Percentiles rank a stretch among this genome's conserved stretches.
phyloP scores from a whole-genome alignment of 2,113 vertebrate species.

The Cryptomyrus ogoouensis region DNA sequence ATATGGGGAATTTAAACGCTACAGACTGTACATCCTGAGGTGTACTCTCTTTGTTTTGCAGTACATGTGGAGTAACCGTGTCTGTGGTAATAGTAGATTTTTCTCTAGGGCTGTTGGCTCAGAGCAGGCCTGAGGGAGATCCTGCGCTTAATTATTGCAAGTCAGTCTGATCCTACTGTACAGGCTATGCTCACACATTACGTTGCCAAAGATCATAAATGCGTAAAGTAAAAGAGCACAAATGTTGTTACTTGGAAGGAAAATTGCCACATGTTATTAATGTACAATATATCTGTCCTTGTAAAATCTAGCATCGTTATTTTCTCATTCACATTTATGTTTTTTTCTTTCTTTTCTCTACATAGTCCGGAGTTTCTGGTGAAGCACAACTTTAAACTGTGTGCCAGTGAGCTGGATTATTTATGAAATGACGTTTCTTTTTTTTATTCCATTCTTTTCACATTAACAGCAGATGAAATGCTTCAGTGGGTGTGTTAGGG shows the following conservation, averaged over 20 bases:
- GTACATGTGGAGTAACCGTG: not conserved
- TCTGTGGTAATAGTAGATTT: not conserved
- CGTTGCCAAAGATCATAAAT: not conserved
- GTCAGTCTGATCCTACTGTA: not conserved
- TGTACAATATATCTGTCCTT: not conserved
- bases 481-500: slow-evolving; percentile 71
- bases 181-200: not conserved
- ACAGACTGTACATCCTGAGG: not conserved
- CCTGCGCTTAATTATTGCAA: not conserved
- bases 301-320: slow-evolving; percentile 37
- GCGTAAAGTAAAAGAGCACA: not conserved
- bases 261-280: not conserved
- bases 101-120: not conserved
- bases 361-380: not conserved
- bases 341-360: slow-evolving; percentile 43
- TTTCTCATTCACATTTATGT: slow-evolving; percentile 40
- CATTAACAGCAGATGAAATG: slow-evolving; percentile 77
- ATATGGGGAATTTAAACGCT: slow-evolving; percentile 16
- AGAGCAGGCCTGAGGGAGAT: not conserved
- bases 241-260: not conserved
- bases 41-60: not conserved
- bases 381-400: slow-evolving; percentile 63
- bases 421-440: slow-evolving; percentile 69
- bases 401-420: slow-evolving; percentile 70
- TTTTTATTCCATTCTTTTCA: slow-evolving; percentile 54